Conservation (phyloP, 2,797 vertebrate genomes). For the Myripristis murdjan region DNA sequence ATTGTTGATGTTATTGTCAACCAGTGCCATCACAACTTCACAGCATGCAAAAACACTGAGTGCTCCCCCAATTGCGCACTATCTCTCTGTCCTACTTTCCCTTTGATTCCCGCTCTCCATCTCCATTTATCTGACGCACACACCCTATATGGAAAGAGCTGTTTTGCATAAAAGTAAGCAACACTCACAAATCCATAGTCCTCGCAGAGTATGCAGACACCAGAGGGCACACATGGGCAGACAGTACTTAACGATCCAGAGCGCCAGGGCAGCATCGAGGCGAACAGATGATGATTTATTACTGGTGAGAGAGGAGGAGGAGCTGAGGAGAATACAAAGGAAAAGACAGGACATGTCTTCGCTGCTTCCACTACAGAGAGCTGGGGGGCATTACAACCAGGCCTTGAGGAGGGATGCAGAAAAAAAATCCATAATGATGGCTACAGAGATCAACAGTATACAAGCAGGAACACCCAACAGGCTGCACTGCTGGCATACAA, state of each 20-base stretch:
- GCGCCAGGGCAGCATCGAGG: constrained; percentile 57
- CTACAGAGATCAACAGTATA: constrained; percentile 7
- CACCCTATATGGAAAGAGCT: constrained; percentile 49
- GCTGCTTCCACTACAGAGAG: constrained; percentile 22
- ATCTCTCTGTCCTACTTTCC: constrained; percentile 60
- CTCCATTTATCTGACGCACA: constrained; percentile 45
- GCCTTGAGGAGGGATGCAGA: constrained; percentile 14
- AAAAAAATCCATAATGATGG: constrained; percentile 30
- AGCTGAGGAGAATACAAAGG: constrained; percentile 27
- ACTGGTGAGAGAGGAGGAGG: constrained; percentile 34
- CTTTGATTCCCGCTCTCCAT: constrained; percentile 23
- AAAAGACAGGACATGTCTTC: constrained; percentile 35
- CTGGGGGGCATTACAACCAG: constrained; percentile 21
- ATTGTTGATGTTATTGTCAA: constrained; percentile 57
- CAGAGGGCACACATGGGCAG: constrained; percentile 71
- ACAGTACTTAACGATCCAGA: constrained; percentile 68
- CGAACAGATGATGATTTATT: constrained; percentile 77
- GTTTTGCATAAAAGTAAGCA: constrained; percentile 69
- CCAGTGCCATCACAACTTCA: constrained; percentile 57
- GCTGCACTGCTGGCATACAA: constrained; percentile 24
- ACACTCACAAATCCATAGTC: constrained; percentile 63
- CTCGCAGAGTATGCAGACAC: constrained; percentile 51
- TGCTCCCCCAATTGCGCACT: constrained; percentile 36
- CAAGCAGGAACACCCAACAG: constrained; percentile 13
- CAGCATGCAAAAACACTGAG: constrained; percentile 40